Evolutionary conservation across 2,113 vertebrate genomes (phyloP).

Genomic region (Gymnogyps californianus): DNA sequence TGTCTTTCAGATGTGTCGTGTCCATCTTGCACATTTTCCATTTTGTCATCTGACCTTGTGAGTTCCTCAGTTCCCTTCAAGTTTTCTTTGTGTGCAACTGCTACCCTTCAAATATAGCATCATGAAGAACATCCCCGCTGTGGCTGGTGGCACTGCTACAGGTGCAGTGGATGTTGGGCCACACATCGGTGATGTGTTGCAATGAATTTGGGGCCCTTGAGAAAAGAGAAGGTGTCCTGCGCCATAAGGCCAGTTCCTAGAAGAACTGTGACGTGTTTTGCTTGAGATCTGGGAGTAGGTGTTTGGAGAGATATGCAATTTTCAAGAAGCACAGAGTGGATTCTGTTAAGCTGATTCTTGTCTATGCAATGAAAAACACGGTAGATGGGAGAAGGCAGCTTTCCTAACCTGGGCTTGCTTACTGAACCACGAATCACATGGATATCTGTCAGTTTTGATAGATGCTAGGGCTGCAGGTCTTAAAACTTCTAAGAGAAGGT

Average conservation of each 20-base stretch:
- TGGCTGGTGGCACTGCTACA: not conserved
- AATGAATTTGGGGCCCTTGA: not conserved
- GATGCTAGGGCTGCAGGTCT: not conserved
- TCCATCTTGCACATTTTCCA: not conserved
- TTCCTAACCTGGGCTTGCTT: not conserved
- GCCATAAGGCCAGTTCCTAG: not conserved
- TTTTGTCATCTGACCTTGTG: not conserved
- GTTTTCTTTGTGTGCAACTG: not conserved
- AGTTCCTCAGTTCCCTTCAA: not conserved
- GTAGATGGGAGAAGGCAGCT: not conserved
- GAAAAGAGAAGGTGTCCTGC: not conserved
- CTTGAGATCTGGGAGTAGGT: not conserved
- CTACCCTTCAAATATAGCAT: not conserved
- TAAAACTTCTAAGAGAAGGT: not conserved
- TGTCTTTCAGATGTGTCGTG: not conserved
- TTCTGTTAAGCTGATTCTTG: not conserved
- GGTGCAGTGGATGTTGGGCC: not conserved
- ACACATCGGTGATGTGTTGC: fast-evolving
- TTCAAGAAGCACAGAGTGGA: not conserved
- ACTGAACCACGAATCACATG: not conserved
- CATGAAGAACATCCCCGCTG: fast-evolving
- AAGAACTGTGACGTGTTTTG: not conserved
- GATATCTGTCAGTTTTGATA: not conserved
- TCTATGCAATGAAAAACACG: not conserved
- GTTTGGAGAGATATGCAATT: not conserved